Evolutionary conservation across 2,797 vertebrate species (phyloP).

Genomic region (Hippopotamyrus pictus): DNA sequence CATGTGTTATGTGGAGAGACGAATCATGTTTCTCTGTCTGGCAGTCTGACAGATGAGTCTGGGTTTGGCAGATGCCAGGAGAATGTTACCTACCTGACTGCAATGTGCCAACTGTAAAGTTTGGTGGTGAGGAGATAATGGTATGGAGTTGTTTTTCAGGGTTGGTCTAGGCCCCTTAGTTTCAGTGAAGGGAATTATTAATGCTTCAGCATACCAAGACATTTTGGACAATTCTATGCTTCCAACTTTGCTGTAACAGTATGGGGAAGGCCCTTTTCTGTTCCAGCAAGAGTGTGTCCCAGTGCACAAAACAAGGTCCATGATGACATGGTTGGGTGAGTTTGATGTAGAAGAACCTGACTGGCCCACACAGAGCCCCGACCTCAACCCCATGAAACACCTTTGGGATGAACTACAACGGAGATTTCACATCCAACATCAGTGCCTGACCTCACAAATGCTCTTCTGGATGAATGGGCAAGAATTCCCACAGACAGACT

Average conservation of each 20-base stretch:
- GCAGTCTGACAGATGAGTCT: neutral
- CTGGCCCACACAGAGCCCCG: neutral
- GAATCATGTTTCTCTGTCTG: neutral
- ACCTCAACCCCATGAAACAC: neutral
- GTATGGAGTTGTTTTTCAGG: neutral
- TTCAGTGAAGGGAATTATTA: neutral
- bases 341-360: neutral
- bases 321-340: neutral
- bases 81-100: neutral
- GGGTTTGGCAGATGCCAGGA: neutral
- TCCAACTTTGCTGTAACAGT: neutral
- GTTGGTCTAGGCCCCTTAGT: neutral
- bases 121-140: neutral
- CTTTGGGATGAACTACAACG: neutral
- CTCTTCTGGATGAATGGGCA: neutral
- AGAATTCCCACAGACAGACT: neutral
- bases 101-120: neutral
- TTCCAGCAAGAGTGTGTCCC: neutral
- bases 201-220: neutral
- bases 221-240: neutral
- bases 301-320: neutral
- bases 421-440: neutral
- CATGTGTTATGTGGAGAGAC: neutral
- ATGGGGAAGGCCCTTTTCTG: neutral
- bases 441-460: neutral